Percentiles rank a stretch among this genome's conserved stretches.
Conservation (phyloP, 2,113 vertebrate species). For the Nesoenas mayeri region DNA sequence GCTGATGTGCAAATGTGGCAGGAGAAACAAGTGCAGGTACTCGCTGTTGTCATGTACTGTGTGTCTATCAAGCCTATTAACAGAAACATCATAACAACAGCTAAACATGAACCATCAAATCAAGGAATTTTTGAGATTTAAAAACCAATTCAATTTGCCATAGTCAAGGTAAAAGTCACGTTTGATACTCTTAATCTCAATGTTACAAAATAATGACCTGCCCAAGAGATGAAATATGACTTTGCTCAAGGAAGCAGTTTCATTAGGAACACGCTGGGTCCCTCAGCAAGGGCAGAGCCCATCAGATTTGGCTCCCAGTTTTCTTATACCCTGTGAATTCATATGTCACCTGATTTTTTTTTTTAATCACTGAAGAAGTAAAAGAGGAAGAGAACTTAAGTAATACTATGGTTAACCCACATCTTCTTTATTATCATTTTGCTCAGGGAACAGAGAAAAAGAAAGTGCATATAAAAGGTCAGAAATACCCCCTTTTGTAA, state of each 20-base stretch:
- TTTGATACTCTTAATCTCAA: background rate
- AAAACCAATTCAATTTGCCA: background rate
- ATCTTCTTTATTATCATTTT: background rate
- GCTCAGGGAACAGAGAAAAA: background rate
- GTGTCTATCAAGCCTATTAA: background rate
- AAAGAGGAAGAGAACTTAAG: background rate
- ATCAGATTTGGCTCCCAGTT: background rate
- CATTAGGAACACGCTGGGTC: background rate
- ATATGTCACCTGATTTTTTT: background rate
- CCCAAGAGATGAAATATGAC: background rate
- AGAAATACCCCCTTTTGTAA: background rate
- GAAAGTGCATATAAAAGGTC: background rate
- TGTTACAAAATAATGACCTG: background rate
- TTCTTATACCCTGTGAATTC: background rate
- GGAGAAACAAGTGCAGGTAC: background rate
- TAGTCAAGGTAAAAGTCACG: background rate
- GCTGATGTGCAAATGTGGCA: background rate
- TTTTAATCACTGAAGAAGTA: background rate
- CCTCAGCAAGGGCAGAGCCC: rapidly evolving
- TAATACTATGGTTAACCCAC: background rate
- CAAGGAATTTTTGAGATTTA: background rate
- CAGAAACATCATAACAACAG: background rate
- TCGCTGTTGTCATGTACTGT: background rate
- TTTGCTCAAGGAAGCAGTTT: background rate
- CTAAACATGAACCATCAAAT: background rate